Evolutionary conservation across 2,797 vertebrate genomes (phyloP).

Genomic region (Rhincodon typus): DNA sequence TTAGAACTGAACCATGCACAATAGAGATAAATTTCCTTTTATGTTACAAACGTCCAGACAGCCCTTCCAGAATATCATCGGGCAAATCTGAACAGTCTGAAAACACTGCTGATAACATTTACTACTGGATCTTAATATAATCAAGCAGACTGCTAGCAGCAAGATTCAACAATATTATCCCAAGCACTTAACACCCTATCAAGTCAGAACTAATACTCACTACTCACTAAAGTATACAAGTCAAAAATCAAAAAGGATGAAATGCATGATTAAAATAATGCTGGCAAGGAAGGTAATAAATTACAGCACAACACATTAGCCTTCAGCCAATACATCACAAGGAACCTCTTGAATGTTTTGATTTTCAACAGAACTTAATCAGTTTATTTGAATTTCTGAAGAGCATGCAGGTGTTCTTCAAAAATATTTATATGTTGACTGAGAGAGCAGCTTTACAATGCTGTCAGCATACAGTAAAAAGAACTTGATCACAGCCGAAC

Average conservation of each 20-base stretch:
- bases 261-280: neutral
- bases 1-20: neutral
- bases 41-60: neutral
- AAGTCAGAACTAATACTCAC: neutral
- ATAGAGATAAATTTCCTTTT: neutral
- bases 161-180: neutral
- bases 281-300: neutral
- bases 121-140: neutral
- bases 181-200: neutral
- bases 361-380: neutral
- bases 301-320: neutral
- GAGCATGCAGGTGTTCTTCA: neutral
- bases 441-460: neutral
- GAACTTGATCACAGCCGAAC: neutral
- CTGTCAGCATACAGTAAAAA: neutral
- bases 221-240: neutral
- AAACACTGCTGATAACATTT: neutral
- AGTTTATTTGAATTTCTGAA: neutral
- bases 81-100: neutral
- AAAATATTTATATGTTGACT: neutral
- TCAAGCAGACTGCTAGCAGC: neutral
- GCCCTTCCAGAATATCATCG: constrained; percentile 4
- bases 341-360: neutral
- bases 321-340: neutral
- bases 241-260: neutral